phyloP scores from a whole-genome alignment of 2,888 invertebrate genomes.

The Microplitis manilae region DNA sequence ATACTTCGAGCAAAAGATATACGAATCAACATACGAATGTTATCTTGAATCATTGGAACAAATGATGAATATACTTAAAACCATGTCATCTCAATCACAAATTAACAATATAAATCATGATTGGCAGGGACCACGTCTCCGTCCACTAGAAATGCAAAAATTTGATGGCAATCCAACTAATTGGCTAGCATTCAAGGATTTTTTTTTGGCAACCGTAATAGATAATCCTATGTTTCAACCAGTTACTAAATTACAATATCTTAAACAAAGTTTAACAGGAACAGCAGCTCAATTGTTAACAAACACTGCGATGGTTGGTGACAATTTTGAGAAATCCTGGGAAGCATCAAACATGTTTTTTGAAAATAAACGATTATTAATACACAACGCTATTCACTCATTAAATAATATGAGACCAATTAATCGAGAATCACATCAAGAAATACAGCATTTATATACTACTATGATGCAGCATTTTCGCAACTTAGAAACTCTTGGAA shows the following conservation, averaged over 20 bases:
- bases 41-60: too few species aligned
- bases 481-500: conserved; percentile 30
- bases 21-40: too few species aligned
- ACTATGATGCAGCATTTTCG: conserved; percentile 34
- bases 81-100: too few species aligned
- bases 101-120: too few species aligned
- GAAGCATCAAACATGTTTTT: conserved; percentile 33
- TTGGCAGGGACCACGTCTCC: too few species aligned
- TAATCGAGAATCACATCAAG: conserved; percentile 18
- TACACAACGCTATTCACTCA: conserved; percentile 27
- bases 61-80: too few species aligned
- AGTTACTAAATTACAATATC: conserved; percentile 17
- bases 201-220: too few species aligned
- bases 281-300: conserved; percentile 33
- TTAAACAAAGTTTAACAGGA: conserved; percentile 28
- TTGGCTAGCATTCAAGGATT: too few species aligned
- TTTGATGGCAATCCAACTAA: background rate
- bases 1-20: too few species aligned
- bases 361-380: conserved; percentile 35
- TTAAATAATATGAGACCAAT: conserved; percentile 25
- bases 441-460: conserved; percentile 35
- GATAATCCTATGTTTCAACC: too few species aligned
- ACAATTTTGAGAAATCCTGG: conserved; percentile 39
- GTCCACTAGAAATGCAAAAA: too few species aligned
- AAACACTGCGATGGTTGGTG: conserved; percentile 32